phyloP scores from a whole-genome alignment of 2,113 vertebrate species.

The Vidua chalybeata region DNA sequence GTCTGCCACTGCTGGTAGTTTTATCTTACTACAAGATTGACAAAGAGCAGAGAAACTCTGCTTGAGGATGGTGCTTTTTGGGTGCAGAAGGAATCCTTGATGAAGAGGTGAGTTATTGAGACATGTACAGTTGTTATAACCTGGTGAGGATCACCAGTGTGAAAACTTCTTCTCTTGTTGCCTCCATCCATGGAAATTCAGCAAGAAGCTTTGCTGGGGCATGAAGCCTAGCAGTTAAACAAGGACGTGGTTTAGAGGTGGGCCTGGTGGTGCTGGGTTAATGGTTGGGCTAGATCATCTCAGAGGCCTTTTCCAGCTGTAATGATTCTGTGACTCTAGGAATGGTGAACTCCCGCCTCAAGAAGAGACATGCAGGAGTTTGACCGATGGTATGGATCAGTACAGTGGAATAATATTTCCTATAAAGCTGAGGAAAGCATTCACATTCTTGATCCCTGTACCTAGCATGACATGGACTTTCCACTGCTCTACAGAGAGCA shows the following conservation, averaged over 20 bases:
- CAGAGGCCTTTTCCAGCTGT: background rate
- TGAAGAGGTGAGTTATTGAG: background rate
- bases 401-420: background rate
- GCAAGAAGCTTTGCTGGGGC: background rate
- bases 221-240: background rate
- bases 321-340: background rate
- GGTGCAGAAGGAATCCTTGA: background rate
- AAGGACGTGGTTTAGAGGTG: background rate
- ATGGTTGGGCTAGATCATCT: background rate
- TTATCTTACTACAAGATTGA: background rate
- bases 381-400: background rate
- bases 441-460: background rate
- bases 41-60: background rate
- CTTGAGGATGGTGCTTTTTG: background rate
- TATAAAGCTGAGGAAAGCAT: background rate
- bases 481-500: background rate
- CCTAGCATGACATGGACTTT: background rate
- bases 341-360: background rate
- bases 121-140: background rate
- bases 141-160: background rate
- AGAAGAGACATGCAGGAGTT: background rate
- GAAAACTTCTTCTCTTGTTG: background rate
- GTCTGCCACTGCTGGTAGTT: background rate
- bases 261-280: background rate
- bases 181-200: background rate